These are phyloP conservation scores for Aphodius granarius DNA, from an alignment of 2,888 invertebrate genomes.

Conservation along the genomic window DNA sequence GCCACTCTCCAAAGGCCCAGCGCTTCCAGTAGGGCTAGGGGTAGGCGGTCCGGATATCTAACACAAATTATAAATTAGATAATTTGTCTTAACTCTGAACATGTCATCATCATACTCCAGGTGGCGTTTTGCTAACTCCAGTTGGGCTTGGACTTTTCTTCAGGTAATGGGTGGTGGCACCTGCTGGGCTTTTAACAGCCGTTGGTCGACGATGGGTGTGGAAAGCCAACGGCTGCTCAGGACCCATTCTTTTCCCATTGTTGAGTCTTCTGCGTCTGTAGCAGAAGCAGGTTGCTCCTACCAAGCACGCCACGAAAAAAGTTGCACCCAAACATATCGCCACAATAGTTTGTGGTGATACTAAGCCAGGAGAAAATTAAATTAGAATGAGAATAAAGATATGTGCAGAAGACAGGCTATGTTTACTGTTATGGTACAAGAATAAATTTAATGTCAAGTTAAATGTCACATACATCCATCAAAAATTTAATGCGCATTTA, in stretches of 20 bases:
- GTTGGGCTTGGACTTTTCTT: slow-evolving; percentile 94
- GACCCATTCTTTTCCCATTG: slow-evolving; percentile 56
- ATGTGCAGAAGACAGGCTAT: no score
- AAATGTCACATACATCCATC: neutral
- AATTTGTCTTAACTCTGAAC: neutral
- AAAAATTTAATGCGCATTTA: neutral
- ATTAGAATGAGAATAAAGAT: neutral
- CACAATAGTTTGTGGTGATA: slow-evolving; percentile 55
- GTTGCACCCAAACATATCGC: slow-evolving; percentile 65
- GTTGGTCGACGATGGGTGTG: slow-evolving; percentile 75
- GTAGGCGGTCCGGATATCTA: slow-evolving; percentile 52
- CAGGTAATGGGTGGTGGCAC: slow-evolving; percentile 74
- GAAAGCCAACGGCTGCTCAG: slow-evolving; percentile 66
- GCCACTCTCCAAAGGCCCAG: slow-evolving; percentile 47
- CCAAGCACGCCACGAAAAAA: slow-evolving; percentile 61
- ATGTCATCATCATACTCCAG: slow-evolving; percentile 55
- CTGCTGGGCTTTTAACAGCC: slow-evolving; percentile 84
- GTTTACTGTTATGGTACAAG: no score
- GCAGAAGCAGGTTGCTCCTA: slow-evolving; percentile 67
- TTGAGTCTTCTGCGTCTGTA: slow-evolving; percentile 59
- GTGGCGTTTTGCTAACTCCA: slow-evolving; percentile 62
- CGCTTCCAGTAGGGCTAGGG: slow-evolving; percentile 49
- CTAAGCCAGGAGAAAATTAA: slow-evolving; percentile 40
- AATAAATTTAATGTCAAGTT: neutral
- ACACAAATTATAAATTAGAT: slow-evolving; percentile 8